phyloP scores from a whole-genome alignment of 2,797 vertebrate genomes.

The Rhynchotus rufescens region DNA sequence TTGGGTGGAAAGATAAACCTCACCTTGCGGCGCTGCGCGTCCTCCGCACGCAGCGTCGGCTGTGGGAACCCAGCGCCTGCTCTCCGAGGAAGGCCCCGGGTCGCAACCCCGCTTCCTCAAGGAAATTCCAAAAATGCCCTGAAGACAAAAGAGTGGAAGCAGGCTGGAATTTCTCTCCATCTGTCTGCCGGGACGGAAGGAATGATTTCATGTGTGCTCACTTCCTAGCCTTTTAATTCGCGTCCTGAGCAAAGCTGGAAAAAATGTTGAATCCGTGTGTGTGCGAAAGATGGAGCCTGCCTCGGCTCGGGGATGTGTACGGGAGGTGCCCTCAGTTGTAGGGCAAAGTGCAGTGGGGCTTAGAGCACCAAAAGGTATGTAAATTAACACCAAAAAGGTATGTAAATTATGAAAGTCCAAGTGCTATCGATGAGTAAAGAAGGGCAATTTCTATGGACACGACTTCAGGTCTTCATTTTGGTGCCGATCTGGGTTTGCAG shows the following conservation, averaged over 20 bases:
- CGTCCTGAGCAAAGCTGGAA: slow-evolving; percentile 60
- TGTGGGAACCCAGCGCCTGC: slow-evolving; percentile 79
- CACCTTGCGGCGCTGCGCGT: slow-evolving; percentile 72
- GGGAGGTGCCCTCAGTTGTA: neutral
- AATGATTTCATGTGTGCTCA: slow-evolving; percentile 82
- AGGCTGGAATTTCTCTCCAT: slow-evolving; percentile 80
- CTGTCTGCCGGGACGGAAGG: slow-evolving; percentile 79
- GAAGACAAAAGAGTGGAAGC: slow-evolving; percentile 84
- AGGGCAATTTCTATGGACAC: fast-evolving
- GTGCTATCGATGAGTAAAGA: neutral
- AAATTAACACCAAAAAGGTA: too few species aligned
- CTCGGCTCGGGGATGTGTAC: neutral
- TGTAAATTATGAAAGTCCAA: neutral
- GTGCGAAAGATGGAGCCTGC: slow-evolving; percentile 36
- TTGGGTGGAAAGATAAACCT: slow-evolving; percentile 82
- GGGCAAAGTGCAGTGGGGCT: neutral
- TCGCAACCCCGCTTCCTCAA: slow-evolving; percentile 82
- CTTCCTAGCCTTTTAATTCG: slow-evolving; percentile 76
- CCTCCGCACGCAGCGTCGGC: slow-evolving; percentile 66
- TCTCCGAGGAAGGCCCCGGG: slow-evolving; percentile 77
- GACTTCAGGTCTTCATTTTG: neutral
- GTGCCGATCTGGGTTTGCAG: too few species aligned
- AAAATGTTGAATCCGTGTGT: slow-evolving; percentile 50
- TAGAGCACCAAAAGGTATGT: neutral
- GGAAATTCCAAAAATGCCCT: slow-evolving; percentile 85